These are phyloP conservation scores for Rhinoraja longicauda DNA, from an alignment of 2,797 vertebrate genomes.

Conservation along the genomic window DNA sequence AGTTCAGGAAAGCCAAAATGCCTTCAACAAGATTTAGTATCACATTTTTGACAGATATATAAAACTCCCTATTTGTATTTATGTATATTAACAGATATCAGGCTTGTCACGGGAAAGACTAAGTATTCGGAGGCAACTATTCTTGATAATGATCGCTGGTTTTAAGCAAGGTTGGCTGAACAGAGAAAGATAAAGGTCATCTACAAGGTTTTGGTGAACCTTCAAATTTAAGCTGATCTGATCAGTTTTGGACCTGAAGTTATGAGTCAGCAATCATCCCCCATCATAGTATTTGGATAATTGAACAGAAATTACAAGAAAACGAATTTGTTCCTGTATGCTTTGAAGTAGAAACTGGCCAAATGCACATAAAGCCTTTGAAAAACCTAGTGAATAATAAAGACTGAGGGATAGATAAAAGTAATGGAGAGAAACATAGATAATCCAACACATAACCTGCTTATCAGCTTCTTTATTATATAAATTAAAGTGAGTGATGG, in stretches of 20 bases:
- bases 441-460: not conserved
- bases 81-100: not conserved
- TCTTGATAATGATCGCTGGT: not conserved
- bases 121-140: not conserved
- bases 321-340: not conserved
- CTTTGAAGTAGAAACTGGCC: not conserved
- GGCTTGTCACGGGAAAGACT: not conserved
- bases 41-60: not conserved
- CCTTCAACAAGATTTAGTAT: not conserved
- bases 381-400: not conserved
- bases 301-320: not conserved
- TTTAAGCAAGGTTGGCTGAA: not conserved
- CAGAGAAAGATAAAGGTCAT: not conserved
- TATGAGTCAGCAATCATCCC: not conserved
- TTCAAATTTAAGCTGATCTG: not conserved
- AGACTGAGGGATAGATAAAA: not conserved
- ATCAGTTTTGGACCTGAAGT: not conserved
- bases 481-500: not conserved
- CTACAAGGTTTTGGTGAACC: not conserved
- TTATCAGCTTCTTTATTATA: not conserved
- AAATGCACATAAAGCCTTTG: not conserved
- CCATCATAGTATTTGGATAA: constrained; percentile 4
- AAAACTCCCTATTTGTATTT: not conserved
- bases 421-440: not conserved
- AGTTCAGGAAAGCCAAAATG: not conserved